Base-by-base conservation (phyloP, 1,140 invertebrate species). In the Calliopsis andreniformis region DNA sequence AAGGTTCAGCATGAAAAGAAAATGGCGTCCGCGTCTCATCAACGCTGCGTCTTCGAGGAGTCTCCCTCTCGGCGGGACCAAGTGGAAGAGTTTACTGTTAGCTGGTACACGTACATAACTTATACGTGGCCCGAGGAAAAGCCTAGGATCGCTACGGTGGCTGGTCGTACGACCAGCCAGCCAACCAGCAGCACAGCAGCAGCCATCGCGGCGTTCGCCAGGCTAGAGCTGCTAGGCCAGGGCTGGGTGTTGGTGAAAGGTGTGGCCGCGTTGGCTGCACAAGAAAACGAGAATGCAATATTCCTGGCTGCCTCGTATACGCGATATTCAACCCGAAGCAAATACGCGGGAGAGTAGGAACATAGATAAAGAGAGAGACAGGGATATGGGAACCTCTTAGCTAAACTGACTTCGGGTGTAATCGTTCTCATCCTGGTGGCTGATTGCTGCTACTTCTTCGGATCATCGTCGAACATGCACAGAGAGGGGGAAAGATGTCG, bases 241-340 rank as follows among this genome's bases (percentile, higher is more conserved):
- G 82, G 81, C 76, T 86, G 86, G 87, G 89, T 89, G 87, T 90
- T 89, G 90, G 91, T 92, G 90, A 92, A 92, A 92, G 91, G 91
- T 92, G 91, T 92, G 91, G 90, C 87, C 85, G 85, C 81, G 71
- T 86, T 86, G 83, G 86, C 82, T 71, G 85, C 84, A 86, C 79
- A 86, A 90, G 86, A 89, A 84, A 89, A 89, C 86, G 84, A 90
- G 89, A 91, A 91, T 90, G 88, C 87, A 87, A 90, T 89, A 89
- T 90, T 86, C 87, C 85, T 5, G 87, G 58, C 76, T 58, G 59
- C 51, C 39, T 20, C 35, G 35, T 39, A 62, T 64, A 78, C 64
- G n/a, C 64, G 64, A 70, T 83, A 76, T 79, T 69, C 81, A 61
- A 39, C 35, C 61, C 42, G 53, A 3, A 3, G 61, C 47, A 47